These are phyloP conservation scores for Bothrops jararaca DNA, from an alignment of 2,113 vertebrate genomes.

Conservation along the genomic window DNA sequence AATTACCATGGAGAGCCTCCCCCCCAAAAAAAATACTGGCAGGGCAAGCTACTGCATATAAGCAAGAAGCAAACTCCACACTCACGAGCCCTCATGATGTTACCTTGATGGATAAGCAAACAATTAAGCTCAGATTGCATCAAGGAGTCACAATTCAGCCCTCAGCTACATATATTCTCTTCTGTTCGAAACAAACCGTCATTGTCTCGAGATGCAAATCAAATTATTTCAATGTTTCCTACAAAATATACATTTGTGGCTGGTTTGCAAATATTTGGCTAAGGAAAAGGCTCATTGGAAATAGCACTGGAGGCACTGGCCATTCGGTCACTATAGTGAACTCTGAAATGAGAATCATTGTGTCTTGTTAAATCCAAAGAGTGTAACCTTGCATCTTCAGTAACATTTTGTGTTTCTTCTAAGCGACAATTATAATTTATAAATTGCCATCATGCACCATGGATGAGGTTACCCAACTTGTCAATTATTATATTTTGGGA, in stretches of 20 bases:
- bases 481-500: background rate
- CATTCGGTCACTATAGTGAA: background rate
- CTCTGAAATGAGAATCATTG: background rate
- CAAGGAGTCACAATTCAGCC: background rate
- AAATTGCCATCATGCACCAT: background rate
- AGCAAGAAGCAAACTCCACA: background rate
- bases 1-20: background rate
- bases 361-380: background rate
- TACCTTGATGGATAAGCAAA: background rate
- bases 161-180: background rate
- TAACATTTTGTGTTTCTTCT: background rate
- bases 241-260: background rate
- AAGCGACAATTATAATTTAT: constrained; percentile 5
- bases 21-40: background rate
- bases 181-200: background rate
- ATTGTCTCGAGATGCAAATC: background rate
- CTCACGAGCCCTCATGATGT: background rate
- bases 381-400: background rate
- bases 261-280: background rate
- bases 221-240: background rate
- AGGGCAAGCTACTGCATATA: background rate
- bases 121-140: background rate
- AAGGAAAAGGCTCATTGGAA: too few relatives aligned
- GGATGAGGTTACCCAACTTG: background rate
- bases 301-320: background rate